These are phyloP conservation scores for Erethizon dorsatum DNA, from an alignment of 2,797 vertebrate species.

Conservation along the genomic window DNA sequence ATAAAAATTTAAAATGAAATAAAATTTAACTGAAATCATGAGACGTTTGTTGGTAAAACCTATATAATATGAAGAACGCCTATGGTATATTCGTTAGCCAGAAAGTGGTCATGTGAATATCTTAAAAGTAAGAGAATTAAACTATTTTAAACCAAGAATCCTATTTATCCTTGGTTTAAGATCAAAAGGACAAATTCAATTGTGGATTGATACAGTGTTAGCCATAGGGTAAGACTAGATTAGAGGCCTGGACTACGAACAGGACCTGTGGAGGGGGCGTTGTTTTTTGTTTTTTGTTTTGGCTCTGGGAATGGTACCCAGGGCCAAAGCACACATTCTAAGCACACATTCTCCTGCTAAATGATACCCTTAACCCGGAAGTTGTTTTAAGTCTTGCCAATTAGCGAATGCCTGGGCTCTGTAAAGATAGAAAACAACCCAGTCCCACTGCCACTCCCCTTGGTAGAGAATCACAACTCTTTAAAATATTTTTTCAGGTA, in stretches of 20 bases:
- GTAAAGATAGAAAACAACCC: not conserved
- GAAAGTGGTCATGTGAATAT: not conserved
- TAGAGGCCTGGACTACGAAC: not conserved
- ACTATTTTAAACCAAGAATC: not conserved
- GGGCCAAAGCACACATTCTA: no score
- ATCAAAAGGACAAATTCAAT: not conserved
- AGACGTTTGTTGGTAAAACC: not conserved
- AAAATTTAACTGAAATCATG: conserved; percentile 4
- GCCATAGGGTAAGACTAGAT: not conserved
- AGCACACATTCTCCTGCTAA: not conserved
- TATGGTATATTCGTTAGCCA: not conserved
- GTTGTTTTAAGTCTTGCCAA: not conserved
- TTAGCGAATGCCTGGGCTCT: not conserved
- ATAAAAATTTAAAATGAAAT: not conserved
- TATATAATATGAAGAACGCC: not conserved
- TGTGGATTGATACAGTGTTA: not conserved
- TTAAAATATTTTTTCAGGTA: not conserved
- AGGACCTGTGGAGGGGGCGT: not conserved
- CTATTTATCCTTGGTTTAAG: not conserved
- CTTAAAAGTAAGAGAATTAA: not conserved
- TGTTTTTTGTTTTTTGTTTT: not conserved
- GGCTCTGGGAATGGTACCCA: not conserved
- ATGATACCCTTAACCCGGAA: not conserved
- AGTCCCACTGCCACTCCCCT: not conserved
- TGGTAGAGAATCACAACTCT: not conserved